Conservation (phyloP, 2,113 vertebrate species). For the Sciurus niger region DNA sequence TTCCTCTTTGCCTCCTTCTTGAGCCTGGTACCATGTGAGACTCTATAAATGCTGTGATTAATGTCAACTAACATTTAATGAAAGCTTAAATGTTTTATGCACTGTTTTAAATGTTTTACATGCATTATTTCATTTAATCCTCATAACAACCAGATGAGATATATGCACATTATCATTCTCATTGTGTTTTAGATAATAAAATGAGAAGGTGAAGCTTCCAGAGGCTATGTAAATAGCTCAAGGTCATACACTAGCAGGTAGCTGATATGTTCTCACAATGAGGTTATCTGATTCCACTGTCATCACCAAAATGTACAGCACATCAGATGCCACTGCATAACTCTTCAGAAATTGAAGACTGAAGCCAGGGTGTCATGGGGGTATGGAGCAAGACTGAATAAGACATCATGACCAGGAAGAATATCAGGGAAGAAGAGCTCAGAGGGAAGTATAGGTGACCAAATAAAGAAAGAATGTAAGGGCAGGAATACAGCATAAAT, state of each 20-base stretch:
- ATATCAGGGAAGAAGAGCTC: not conserved
- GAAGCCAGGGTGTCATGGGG: not conserved
- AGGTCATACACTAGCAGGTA: constrained; percentile 27
- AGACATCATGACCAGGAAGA: not conserved
- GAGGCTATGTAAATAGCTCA: constrained; percentile 18
- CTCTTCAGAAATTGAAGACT: not conserved
- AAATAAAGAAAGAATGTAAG: not conserved
- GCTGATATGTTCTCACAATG: not conserved
- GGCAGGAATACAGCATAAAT: not conserved
- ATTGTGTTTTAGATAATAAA: not conserved
- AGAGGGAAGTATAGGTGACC: not conserved
- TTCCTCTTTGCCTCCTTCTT: not conserved
- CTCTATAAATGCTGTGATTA: constrained; percentile 32
- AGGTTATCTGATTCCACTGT: not conserved
- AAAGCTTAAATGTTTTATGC: not conserved
- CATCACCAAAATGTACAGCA: not conserved
- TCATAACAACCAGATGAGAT: constrained; percentile 12
- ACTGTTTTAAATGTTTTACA: constrained; percentile 38
- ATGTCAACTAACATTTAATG: constrained; percentile 43
- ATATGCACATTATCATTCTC: not conserved
- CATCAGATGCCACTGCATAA: not conserved
- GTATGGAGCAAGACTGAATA: not conserved
- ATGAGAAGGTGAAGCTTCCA: constrained; percentile 42
- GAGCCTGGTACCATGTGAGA: not conserved
- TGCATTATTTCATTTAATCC: constrained; percentile 38